Evolutionary conservation across 1,140 invertebrate genomes (phyloP).

Genomic region (Thaumatotibia leucotreta): DNA sequence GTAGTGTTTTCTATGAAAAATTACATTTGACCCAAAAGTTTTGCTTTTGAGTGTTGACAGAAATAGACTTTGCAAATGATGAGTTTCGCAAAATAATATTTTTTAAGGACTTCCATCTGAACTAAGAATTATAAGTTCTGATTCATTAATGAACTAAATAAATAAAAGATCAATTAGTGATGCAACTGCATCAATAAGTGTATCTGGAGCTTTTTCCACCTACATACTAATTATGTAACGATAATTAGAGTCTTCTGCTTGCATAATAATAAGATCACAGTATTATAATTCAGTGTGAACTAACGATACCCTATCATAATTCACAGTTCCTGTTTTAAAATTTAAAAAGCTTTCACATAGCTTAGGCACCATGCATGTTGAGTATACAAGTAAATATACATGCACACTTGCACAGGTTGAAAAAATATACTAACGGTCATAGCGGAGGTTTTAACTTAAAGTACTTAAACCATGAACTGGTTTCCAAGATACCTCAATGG

Average conservation of each 20-base stretch:
- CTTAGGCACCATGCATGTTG: no score
- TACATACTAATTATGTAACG: neutral
- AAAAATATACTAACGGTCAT: neutral
- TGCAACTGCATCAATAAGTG: neutral
- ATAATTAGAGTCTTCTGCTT: slow-evolving; percentile 21
- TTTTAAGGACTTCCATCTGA: no score
- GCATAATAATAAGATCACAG: slow-evolving; percentile 35
- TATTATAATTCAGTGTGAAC: slow-evolving; percentile 41
- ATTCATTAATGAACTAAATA: neutral
- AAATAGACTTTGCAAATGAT: no score
- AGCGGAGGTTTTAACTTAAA: neutral
- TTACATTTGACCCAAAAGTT: no score
- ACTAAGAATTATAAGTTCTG: no score
- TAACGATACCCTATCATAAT: slow-evolving; percentile 15
- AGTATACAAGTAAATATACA: neutral
- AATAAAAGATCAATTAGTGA: neutral
- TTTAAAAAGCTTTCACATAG: slow-evolving; percentile 34
- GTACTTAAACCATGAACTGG: neutral
- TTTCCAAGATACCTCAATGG: neutral
- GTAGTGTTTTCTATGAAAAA: no score
- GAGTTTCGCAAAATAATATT: no score
- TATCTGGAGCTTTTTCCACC: slow-evolving; percentile 9
- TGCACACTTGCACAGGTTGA: neutral
- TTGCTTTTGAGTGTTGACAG: no score
- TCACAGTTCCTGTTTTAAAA: slow-evolving; percentile 31